phyloP scores from a whole-genome alignment of 2,797 vertebrate genomes.

The Chlorospingus semifuscus region DNA sequence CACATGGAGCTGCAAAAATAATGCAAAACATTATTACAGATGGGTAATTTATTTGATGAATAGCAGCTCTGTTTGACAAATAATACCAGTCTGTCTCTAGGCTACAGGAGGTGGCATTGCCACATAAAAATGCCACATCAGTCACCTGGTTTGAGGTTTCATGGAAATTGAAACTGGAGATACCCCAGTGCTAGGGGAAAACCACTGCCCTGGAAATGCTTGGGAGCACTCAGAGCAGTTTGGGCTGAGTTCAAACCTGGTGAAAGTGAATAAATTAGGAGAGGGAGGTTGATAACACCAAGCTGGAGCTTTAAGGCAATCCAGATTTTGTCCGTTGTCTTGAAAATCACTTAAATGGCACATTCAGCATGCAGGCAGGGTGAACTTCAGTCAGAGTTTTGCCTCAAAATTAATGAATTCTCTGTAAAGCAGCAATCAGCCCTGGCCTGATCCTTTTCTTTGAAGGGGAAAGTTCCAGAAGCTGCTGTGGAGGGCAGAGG shows the following conservation, averaged over 20 bases:
- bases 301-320: background rate
- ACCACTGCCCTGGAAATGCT: background rate
- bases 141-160: background rate
- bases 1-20: slow-evolving; percentile 17
- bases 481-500: background rate
- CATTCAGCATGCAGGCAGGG: background rate
- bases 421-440: background rate
- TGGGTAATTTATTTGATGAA: slow-evolving; percentile 37
- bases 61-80: slow-evolving; percentile 28
- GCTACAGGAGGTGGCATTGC: background rate
- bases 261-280: background rate
- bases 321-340: background rate
- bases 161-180: background rate
- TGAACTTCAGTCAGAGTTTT: background rate
- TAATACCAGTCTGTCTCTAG: background rate
- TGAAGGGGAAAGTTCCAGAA: background rate
- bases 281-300: background rate
- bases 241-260: background rate
- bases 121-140: slow-evolving; percentile 2
- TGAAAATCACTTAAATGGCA: background rate
- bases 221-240: background rate
- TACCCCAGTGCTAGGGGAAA: background rate
- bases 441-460: background rate
- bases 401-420: background rate
- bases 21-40: slow-evolving; percentile 33